Evolutionary conservation across 2,888 invertebrate genomes (phyloP), one percentile per base, ranked within the genome.

Genomic region (Tupiocoris notatus): DNA sequence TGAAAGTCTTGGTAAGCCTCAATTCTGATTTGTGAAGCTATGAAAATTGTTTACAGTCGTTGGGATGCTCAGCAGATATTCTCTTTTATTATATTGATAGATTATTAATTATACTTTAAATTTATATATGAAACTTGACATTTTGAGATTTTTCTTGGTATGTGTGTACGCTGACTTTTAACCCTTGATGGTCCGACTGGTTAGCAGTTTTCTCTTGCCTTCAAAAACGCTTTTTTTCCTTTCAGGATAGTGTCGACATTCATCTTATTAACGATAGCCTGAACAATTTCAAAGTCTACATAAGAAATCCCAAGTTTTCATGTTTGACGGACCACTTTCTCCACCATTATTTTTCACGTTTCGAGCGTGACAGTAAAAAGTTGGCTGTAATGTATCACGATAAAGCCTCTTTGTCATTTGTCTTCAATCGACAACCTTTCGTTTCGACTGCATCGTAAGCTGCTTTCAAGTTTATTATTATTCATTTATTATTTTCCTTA

Each of bases 291-390:
- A 75, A 75, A 39, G 9, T 66, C 7, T 75, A 66, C 61, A n/a
- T 66, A 12, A 66, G 65, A n/a, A 66, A 75, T 39, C 59, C 59
- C 2, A 20, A 23, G 2, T 75, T 65, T 59, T 9, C 17, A 2
- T 17, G 57, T 20, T 58, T 75, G 24, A 65, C 58, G 0, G 75
- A 75, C 65, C 65, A 75, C 58, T 75, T 75, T 22, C 59, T 75
- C 7, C 75, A 75, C 39, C 75, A 75, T 25, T 75, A 75, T 66
- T 75, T 59, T 39, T 9, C 9, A 20, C 18, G 58, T 9, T 59
- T 75, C 21, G 75, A 75, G 17, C 22, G 17, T 6, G 61, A 24
- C 39, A 24, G 59, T 20, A 39, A 58, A 12, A 65, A 66, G 20
- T 59, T 75, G 39, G 25, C 25, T 12, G 58, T 58, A 7, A 66